phyloP scores from a whole-genome alignment of 2,888 invertebrate species.

The Caenorhabditis sinica region DNA sequence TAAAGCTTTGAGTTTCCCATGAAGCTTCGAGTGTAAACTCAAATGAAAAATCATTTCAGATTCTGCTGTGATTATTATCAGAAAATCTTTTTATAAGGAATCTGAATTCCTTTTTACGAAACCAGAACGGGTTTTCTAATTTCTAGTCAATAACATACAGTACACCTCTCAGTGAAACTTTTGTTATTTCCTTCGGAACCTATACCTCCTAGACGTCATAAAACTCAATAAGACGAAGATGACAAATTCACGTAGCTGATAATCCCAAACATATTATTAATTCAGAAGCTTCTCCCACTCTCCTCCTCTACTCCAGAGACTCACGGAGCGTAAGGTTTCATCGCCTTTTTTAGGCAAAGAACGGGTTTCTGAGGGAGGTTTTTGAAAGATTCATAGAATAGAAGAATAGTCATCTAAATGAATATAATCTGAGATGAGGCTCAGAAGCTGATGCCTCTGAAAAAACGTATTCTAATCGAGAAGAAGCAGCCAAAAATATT shows the following conservation, averaged over 20 bases:
- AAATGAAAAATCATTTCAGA: too few relatives aligned
- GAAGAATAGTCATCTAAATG: conserved; percentile 20
- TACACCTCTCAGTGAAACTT: not conserved
- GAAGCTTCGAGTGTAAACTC: too few relatives aligned
- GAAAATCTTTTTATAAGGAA: too few relatives aligned
- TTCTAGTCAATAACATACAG: not conserved
- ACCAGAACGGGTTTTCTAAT: too few relatives aligned
- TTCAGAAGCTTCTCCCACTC: conserved; percentile 38
- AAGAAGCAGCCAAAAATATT: conserved; percentile 45
- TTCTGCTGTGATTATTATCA: too few relatives aligned
- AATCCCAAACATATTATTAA: conserved; percentile 59
- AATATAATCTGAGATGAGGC: conserved; percentile 39
- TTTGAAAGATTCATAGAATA: conserved; percentile 17
- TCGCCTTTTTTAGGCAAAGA: conserved; percentile 5
- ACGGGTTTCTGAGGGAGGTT: conserved; percentile 1
- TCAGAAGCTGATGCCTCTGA: not conserved
- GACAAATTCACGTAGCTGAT: conserved; percentile 46
- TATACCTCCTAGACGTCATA: conserved; percentile 26
- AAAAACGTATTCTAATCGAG: conserved; percentile 34
- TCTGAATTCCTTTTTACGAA: too few relatives aligned
- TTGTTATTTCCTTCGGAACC: conserved; percentile 13
- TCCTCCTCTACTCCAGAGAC: not conserved
- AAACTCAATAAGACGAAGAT: conserved; percentile 25
- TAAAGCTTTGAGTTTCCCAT: too few relatives aligned
- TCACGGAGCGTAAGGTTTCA: conserved; percentile 23